phyloP scores from a whole-genome alignment of 53 echinoderm and acorn worm genomes.

The Echinarachnius parma region DNA sequence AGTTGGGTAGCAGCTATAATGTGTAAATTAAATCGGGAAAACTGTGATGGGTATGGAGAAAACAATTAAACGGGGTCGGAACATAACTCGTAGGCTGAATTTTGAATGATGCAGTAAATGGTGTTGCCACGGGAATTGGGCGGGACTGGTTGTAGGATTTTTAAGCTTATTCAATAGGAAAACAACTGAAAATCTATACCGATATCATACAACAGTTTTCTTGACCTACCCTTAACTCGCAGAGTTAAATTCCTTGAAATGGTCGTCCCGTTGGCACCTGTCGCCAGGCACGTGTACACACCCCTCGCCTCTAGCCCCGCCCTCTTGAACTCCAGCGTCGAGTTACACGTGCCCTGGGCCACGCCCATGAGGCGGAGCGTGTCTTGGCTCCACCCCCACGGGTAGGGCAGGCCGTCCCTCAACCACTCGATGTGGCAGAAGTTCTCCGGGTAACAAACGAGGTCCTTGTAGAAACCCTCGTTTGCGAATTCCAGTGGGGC shows the following conservation, averaged over 20 bases:
- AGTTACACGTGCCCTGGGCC: constrained; percentile 10
- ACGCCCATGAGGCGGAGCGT: too few relatives aligned
- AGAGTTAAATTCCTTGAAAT: constrained; percentile 5
- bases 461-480: constrained; percentile 12
- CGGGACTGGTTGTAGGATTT: too few relatives aligned
- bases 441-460: constrained; percentile 29
- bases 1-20: too few relatives aligned
- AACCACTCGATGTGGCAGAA: constrained; percentile 28
- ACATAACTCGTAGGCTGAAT: too few relatives aligned
- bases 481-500: background rate
- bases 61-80: too few relatives aligned
- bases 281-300: constrained; percentile 27
- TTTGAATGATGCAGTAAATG: too few relatives aligned
- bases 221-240: background rate
- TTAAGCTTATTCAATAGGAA: too few relatives aligned
- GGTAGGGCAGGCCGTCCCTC: constrained; percentile 22
- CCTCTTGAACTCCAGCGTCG: constrained; percentile 21
- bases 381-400: constrained; percentile 3
- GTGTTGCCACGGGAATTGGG: too few relatives aligned
- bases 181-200: too few relatives aligned
- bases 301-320: constrained; percentile 3
- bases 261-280: constrained; percentile 31
- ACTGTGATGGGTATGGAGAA: too few relatives aligned
- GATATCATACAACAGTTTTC: too few relatives aligned
- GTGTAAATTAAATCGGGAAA: too few relatives aligned